A percentile compares a stretch with the other conserved stretches of the same genome.
Conservation (phyloP, 2,888 invertebrate species). For the Cryptus armator region DNA sequence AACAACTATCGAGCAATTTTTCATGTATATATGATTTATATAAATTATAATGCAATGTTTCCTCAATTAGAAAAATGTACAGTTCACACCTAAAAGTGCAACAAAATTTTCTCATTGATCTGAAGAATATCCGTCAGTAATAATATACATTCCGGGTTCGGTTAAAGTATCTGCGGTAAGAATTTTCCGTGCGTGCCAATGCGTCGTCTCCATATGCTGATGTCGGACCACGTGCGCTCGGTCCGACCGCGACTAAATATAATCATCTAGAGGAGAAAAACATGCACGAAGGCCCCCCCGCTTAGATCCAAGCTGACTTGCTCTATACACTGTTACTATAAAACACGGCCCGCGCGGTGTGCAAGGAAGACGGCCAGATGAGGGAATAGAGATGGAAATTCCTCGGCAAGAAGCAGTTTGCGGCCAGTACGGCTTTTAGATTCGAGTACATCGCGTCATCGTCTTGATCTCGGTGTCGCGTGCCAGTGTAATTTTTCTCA, state of each 20-base stretch:
- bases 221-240: slow-evolving; percentile 60
- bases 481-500: slow-evolving; percentile 4
- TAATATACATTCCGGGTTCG: no score
- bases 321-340: slow-evolving; percentile 44
- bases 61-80: no score
- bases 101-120: no score
- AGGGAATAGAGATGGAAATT: slow-evolving; percentile 50
- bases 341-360: slow-evolving; percentile 4
- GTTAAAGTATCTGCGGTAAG: slow-evolving; percentile 8
- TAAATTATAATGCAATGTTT: no score
- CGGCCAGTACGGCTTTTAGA: slow-evolving; percentile 37
- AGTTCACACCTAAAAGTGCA: no score
- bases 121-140: no score
- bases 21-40: no score
- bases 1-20: no score
- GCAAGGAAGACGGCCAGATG: slow-evolving; percentile 3
- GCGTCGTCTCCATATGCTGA: slow-evolving; percentile 17
- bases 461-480: slow-evolving; percentile 48
- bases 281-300: slow-evolving; percentile 63
- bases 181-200: slow-evolving; percentile 49
- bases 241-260: slow-evolving; percentile 64
- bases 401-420: slow-evolving; percentile 30
- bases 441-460: slow-evolving; percentile 44
- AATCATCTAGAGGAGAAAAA: slow-evolving; percentile 65
- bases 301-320: slow-evolving; percentile 59